These are phyloP conservation scores for Tupaia chinensis DNA, from an alignment of 2,113 vertebrate genomes.

Conservation along the genomic window DNA sequence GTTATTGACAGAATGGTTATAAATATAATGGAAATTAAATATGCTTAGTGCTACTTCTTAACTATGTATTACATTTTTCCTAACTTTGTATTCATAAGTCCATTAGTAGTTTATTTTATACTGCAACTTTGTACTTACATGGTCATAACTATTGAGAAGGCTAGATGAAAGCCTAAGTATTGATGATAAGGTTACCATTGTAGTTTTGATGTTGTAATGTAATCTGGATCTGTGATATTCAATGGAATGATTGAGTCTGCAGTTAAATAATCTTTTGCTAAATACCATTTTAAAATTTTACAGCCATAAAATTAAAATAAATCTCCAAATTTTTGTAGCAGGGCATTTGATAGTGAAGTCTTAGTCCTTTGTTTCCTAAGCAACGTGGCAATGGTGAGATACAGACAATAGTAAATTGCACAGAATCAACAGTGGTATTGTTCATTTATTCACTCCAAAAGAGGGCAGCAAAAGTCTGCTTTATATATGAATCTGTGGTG, in stretches of 20 bases:
- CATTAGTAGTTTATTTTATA: slow-evolving; percentile 8
- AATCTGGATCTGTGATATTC: neutral
- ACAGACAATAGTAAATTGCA: slow-evolving; percentile 44
- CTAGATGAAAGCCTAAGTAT: neutral
- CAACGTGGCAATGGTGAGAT: neutral
- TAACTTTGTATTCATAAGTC: neutral
- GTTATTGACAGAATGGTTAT: neutral
- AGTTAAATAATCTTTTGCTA: neutral
- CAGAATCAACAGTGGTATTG: neutral
- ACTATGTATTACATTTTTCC: slow-evolving; percentile 20
- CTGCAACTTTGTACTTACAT: neutral
- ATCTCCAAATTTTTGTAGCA: neutral
- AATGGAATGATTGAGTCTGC: neutral
- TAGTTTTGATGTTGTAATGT: neutral
- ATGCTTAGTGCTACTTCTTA: neutral
- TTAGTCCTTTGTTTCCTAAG: slow-evolving; percentile 60
- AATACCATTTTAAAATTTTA: neutral
- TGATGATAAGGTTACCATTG: neutral
- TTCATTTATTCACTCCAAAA: slow-evolving; percentile 84
- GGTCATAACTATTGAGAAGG: neutral
- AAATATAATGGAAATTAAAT: neutral
- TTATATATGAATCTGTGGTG: neutral
- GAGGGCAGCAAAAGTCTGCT: slow-evolving; percentile 88
- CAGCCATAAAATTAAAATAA: neutral
- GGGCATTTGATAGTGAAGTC: slow-evolving; percentile 13